Conservation (phyloP, 2,888 invertebrate species). For the Leucophenga montana region DNA sequence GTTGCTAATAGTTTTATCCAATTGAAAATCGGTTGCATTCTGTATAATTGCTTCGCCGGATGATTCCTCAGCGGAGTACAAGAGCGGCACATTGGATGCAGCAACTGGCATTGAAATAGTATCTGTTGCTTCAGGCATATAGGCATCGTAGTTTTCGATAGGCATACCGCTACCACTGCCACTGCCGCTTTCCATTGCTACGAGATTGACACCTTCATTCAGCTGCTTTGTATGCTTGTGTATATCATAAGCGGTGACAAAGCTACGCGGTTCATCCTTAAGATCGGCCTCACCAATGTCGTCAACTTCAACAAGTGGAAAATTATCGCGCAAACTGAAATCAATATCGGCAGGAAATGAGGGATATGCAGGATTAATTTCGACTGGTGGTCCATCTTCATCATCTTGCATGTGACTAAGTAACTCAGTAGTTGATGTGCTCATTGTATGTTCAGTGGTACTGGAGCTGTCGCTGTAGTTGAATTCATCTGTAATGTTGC, state of each 20-base stretch:
- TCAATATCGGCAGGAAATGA: slow-evolving; percentile 75
- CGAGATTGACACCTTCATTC: slow-evolving; percentile 47
- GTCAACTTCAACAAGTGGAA: slow-evolving; percentile 61
- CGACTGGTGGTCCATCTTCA: slow-evolving; percentile 60
- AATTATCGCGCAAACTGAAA: slow-evolving; percentile 71
- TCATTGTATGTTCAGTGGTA: slow-evolving; percentile 38
- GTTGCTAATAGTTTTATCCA: slow-evolving; percentile 40
- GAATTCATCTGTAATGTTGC: background rate
- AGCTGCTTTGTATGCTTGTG: slow-evolving; percentile 49
- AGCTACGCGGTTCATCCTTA: slow-evolving; percentile 65
- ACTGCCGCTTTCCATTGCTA: slow-evolving; percentile 41
- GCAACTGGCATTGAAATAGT: background rate
- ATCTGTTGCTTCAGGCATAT: slow-evolving; percentile 38
- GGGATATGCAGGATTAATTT: slow-evolving; percentile 75
- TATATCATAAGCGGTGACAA: slow-evolving; percentile 51
- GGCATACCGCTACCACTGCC: slow-evolving; percentile 52
- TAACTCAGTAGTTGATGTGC: slow-evolving; percentile 27
- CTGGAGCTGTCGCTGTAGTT: slow-evolving; percentile 5
- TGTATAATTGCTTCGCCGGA: slow-evolving; percentile 60
- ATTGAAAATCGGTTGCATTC: slow-evolving; percentile 53
- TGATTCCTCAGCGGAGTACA: slow-evolving; percentile 63
- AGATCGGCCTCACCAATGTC: slow-evolving; percentile 57
- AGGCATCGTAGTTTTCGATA: slow-evolving; percentile 34
- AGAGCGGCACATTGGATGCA: slow-evolving; percentile 47
- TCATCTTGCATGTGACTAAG: slow-evolving; percentile 60